Evolutionary conservation across 2,888 invertebrate genomes (phyloP), one percentile per base, ranked within the genome.

Genomic region (Macrophya annulata): DNA sequence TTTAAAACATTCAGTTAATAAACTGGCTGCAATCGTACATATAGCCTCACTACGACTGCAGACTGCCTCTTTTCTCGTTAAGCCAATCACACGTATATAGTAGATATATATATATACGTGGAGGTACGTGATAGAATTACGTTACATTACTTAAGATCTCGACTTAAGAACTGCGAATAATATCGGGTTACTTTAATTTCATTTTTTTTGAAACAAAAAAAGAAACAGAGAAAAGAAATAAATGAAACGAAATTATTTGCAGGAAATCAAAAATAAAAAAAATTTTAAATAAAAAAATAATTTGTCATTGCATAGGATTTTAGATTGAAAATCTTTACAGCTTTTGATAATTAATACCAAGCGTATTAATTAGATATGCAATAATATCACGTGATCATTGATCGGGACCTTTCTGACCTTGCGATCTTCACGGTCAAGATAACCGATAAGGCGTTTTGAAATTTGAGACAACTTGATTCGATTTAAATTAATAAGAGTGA

Each of bases 1-100:
- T 55, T 55, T 55, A 17, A 3, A 37, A 37, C 17, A 31, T 68
- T 68, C 31, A 1, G 68, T 68, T 25, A 51, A 17, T 21, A 77
- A 31, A 77, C 51, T 51, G 76, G 51, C 51, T 51, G 76, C 76
- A 51, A 77, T 77, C 76, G 76, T 77, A 43, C 43, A 43, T 43
- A 55, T 8, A 55, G 55, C 55, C 55, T 55, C n/a, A 55, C 55
- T 17, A 55, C 55, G 31, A 40, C n/a, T 45, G 40, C n/a, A n/a
- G n/a, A n/a, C 31, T 17, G 31, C 51, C 76, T 77, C 76, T 77
- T 77, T 77, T 31, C 48, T 51, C 51, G 43, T 77, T 51, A 51
- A 77, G 76, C 76, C 76, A 77, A 77, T 77, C 21, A 74, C 74
- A 45, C 48, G 45, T 21, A 40, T 72, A 37, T 31, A 31, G 31